Base-by-base conservation (phyloP, 2,888 invertebrate genomes). In the Pyrrhosoma nymphula region DNA sequence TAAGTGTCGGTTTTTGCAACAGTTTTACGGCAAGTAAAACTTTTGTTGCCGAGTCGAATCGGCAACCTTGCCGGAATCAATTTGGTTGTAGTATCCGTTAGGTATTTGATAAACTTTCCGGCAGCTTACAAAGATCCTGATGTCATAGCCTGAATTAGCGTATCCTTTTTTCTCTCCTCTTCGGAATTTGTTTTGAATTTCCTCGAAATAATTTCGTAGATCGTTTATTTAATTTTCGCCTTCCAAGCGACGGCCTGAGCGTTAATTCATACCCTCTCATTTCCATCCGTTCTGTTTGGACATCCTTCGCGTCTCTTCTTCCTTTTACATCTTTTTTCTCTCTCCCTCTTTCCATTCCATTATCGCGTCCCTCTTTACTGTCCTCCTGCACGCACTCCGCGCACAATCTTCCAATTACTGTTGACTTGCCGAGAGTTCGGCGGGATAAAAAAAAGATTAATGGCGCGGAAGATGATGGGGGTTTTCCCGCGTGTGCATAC, bases 371-470 rank as follows among this genome's bases (percentile, higher is more conserved):
- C 35, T 60, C 35, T 60, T 60, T 56, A 20, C 2, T 23, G 8
- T 89, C 12, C 10, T 39, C 89, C 56, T 30, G n/a, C 56, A 18
- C 56, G 14, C 60, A 30, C 91, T 39, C 60, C 26, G n/a, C 12
- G 63, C 91, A 20, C 35, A 91, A 91, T 69, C 93, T 93, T 93
- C 75, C 93, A 69, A 75, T 93, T 93, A 93, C 69, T 69, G 91
- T 69, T 63, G 91, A 91, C 91, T 91, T 91, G 56, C 63, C 91
- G 91, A 63, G 63, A 63, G 63, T 91, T 91, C 91, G 63, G 30
- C 30, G 90, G 90, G 60, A 60, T 20, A 20, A 39, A 93, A 47
- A 35, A 91, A 75, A 75, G 93, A 93, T 75, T 93, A 56, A 93
- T 93, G 55, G 69, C 23, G 63, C 30, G 82, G n/a, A 82, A 35